phyloP scores from a whole-genome alignment of 2,113 vertebrate species.

The Scalopus aquaticus region DNA sequence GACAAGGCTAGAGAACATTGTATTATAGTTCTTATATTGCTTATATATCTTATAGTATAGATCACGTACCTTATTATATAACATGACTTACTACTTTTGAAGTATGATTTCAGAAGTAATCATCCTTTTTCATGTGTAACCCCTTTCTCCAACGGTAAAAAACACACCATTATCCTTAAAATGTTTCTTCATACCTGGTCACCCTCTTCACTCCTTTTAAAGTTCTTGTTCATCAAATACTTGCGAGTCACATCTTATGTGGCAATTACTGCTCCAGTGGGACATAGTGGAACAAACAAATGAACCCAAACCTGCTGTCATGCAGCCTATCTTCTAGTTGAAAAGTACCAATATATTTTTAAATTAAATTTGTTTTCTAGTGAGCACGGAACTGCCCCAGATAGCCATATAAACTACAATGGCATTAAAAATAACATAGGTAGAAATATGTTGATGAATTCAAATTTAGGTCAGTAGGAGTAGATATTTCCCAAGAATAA shows the following conservation, averaged over 20 bases:
- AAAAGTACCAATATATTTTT: neutral
- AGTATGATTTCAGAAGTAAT: neutral
- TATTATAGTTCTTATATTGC: too few relatives aligned
- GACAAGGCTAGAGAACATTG: neutral
- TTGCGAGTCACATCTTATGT: neutral
- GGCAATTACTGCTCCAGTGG: rapidly evolving
- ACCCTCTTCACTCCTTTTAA: neutral
- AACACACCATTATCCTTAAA: neutral
- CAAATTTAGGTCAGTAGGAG: neutral
- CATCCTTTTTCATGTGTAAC: neutral
- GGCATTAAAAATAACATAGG: neutral
- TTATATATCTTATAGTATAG: too few relatives aligned
- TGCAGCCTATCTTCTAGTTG: neutral
- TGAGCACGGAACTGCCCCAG: neutral
- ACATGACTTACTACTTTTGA: neutral
- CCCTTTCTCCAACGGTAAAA: neutral
- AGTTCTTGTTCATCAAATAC: neutral
- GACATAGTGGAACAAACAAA: neutral
- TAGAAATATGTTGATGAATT: neutral
- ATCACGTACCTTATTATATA: neutral
- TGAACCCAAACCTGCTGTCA: neutral
- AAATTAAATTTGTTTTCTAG: neutral
- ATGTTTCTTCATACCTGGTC: neutral
- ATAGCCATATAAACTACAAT: neutral
- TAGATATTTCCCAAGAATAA: neutral